Evolutionary conservation across 2,113 vertebrate species (phyloP).

Genomic region (Sapayoa aenigma): DNA sequence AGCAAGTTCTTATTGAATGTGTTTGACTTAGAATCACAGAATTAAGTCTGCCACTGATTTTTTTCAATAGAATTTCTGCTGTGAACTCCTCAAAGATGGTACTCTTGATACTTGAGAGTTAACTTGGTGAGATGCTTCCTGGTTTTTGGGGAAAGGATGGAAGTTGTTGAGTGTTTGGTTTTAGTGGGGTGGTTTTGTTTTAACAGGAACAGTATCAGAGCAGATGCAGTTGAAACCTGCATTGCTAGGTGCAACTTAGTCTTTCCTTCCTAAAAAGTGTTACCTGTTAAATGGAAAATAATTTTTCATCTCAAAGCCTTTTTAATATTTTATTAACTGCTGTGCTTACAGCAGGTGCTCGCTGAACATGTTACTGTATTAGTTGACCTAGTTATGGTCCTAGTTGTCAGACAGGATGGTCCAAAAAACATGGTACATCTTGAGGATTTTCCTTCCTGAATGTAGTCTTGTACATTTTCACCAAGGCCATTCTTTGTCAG

Average conservation of each 20-base stretch:
- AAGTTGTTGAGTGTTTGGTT: neutral
- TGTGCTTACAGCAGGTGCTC: neutral
- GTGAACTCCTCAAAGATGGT: neutral
- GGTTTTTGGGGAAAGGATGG: neutral
- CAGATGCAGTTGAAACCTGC: neutral
- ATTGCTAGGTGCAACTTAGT: neutral
- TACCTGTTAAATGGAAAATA: neutral
- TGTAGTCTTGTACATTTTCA: neutral
- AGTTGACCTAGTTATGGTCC: neutral
- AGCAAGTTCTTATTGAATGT: neutral
- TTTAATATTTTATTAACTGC: neutral
- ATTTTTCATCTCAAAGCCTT: neutral
- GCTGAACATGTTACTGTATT: neutral
- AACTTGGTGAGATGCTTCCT: neutral
- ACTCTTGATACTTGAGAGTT: neutral
- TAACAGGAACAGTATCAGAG: neutral
- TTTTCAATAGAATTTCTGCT: neutral
- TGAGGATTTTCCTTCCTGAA: neutral
- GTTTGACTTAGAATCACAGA: neutral
- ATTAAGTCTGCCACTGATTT: neutral
- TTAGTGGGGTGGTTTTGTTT: neutral
- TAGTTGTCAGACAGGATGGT: neutral
- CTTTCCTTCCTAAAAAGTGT: neutral
- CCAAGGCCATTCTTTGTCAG: neutral
- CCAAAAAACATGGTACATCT: neutral